Evolutionary conservation across 2,888 invertebrate genomes (phyloP), one percentile per base, ranked within the genome.

Genomic region (Doris montereyensis): DNA sequence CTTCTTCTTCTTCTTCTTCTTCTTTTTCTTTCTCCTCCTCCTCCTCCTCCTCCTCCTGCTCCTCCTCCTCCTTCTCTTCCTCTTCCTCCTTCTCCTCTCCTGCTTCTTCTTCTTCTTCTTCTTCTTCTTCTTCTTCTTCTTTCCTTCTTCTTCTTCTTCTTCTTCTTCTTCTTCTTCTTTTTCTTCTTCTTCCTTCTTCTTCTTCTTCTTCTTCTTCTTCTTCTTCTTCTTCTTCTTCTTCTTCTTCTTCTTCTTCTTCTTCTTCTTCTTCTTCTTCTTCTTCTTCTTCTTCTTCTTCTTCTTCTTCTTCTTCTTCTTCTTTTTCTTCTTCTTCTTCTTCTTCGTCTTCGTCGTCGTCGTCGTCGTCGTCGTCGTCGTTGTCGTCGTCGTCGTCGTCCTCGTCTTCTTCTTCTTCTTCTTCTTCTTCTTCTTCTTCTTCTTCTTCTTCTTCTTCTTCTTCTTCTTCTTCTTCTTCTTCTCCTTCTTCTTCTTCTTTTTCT

Each of bases 371-470:
- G 10, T 52, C 52, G 10, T 52, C 52, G 10, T 52, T 13, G 10
- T 65, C n/a, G 10, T 65, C 24, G 10, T 65, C 65, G n/a, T 65
- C 65, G 62, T 62, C 21, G 21, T 17, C 62, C 62, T 21, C 62
- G 62, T 62, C 62, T n/a, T n/a, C n/a, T n/a, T n/a, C n/a, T n/a
- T n/a, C n/a, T n/a, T n/a, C n/a, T n/a, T n/a, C n/a, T n/a, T n/a
- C 57, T 1, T 73, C 58, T 26, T 73, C 58, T 26, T 57, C 52
- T 10, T 73, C 58, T 28, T 57, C 52, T 1, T 58, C 73, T 57
- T 26, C 52, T 24, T 58, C 73, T 57, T 26, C 52, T 24, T 58
- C 73, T 17, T 57, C 26, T 17, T 73, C 73, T 13, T 34, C 41
- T 13, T 35, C 58, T 52, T 41, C 26, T 21, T 70, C 70, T 17